Evolutionary conservation across 2,888 invertebrate species (phyloP).

Genomic region (Dicranocentrus wangi): DNA sequence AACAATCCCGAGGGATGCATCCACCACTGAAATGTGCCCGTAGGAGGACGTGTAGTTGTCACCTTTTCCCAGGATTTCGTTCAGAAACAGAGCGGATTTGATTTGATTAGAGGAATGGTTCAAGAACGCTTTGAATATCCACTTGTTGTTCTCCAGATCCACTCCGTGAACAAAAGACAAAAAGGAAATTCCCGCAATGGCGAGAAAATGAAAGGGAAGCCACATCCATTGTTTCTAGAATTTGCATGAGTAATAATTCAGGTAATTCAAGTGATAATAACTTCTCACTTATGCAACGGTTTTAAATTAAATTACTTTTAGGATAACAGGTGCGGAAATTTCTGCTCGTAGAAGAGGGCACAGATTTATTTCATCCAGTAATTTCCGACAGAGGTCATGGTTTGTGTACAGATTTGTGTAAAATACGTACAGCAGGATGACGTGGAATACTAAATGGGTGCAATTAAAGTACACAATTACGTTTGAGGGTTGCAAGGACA

Average conservation of each 20-base stretch:
- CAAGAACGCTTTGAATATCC: not conserved
- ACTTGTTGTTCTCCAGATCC: conserved; percentile 16
- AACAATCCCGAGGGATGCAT: conserved; percentile 2
- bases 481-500: not conserved
- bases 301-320: conserved; percentile 1
- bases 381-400: not conserved
- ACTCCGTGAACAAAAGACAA: not conserved
- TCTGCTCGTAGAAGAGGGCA: not conserved
- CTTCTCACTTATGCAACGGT: too few relatives aligned
- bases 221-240: conserved; percentile 34
- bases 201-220: conserved; percentile 22
- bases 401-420: conserved; percentile 25
- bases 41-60: not conserved
- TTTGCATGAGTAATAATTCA: too few relatives aligned
- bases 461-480: conserved; percentile 34
- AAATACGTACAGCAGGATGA: conserved; percentile 10
- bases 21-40: not conserved
- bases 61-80: too few relatives aligned
- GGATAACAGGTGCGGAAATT: not conserved
- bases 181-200: conserved; percentile 19
- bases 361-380: conserved; percentile 2
- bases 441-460: conserved; percentile 12
- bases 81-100: conserved; percentile 2
- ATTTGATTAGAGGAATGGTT: not conserved
- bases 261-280: too few relatives aligned